Conservation (phyloP, 2,888 invertebrate species). For the Drosophila lacicola region DNA sequence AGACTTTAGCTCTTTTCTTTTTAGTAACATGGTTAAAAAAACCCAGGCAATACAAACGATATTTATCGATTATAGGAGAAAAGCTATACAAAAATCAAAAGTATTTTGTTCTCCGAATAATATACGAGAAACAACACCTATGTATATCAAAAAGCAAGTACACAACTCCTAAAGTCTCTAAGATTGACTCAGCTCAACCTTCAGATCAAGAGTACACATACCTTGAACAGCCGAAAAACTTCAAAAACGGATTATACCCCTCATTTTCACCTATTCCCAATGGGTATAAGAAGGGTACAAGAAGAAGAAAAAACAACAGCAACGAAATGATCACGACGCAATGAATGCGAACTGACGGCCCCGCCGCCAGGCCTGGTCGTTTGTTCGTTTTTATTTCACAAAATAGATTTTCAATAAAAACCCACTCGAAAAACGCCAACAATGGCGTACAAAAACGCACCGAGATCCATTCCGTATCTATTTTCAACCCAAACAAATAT, state of each 20-base stretch:
- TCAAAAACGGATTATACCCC: neutral
- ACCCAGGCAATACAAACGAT: no score
- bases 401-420: slow-evolving; percentile 79
- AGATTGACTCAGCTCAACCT: no score
- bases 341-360: slow-evolving; percentile 53
- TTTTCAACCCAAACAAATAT: slow-evolving; percentile 73
- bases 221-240: no score
- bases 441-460: slow-evolving; percentile 55
- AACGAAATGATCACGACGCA: slow-evolving; percentile 63
- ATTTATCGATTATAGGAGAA: no score
- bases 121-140: no score
- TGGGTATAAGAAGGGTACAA: slow-evolving; percentile 1
- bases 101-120: no score
- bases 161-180: no score
- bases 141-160: no score
- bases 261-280: neutral
- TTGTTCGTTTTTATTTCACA: slow-evolving; percentile 43
- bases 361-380: slow-evolving; percentile 7
- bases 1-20: no score
- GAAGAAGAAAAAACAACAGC: slow-evolving; percentile 21
- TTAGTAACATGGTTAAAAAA: no score
- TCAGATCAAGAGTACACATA: no score
- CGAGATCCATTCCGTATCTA: slow-evolving; percentile 68
- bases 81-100: no score
- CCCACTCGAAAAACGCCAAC: slow-evolving; percentile 64